phyloP scores from a whole-genome alignment of 2,888 invertebrate species.

The Xestia rhomboidea region DNA sequence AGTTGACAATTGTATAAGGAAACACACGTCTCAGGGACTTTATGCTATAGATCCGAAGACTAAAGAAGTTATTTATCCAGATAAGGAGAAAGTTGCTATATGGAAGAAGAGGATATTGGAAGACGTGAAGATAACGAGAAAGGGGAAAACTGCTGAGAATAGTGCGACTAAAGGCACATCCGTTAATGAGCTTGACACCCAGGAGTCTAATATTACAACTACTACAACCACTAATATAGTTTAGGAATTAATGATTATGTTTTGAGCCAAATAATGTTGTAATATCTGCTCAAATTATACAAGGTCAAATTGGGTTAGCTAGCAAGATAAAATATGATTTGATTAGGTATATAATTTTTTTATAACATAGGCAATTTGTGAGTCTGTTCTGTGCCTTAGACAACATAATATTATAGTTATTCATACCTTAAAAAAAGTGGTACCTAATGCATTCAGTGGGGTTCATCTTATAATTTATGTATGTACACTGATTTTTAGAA shows the following conservation, averaged over 20 bases:
- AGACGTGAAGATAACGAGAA: not conserved
- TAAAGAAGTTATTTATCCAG: conserved; percentile 78
- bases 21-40: conserved; percentile 89
- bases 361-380: not conserved
- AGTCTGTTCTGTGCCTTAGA: no score
- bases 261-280: not conserved
- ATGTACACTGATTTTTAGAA: not conserved
- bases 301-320: not conserved
- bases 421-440: not conserved
- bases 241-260: not conserved
- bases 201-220: not conserved
- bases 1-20: conserved; percentile 84
- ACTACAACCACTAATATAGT: not conserved
- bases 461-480: not conserved
- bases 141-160: not conserved
- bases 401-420: no score
- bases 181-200: not conserved
- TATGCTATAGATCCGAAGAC: conserved; percentile 85
- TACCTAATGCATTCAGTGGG: not conserved
- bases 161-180: not conserved
- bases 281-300: not conserved
- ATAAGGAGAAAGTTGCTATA: conserved; percentile 20
- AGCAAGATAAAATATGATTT: not conserved
- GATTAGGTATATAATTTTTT: not conserved
- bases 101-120: conserved; percentile 40